Conservation (phyloP, 1,140 invertebrate genomes). For the Maniola jurtina region DNA sequence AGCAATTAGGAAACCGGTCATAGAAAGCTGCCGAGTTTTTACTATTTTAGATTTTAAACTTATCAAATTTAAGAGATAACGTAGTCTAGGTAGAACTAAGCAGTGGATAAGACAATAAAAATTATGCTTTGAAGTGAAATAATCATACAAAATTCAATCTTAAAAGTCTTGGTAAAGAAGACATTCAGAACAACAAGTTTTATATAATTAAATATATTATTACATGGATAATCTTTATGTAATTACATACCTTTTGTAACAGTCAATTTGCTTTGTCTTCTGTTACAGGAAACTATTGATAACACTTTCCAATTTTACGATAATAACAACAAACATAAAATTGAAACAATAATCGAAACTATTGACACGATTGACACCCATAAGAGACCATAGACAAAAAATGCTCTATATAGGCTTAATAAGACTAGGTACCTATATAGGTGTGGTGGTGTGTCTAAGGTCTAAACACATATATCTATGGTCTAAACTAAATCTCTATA, state of each 20-base stretch:
- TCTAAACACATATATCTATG: too few species aligned
- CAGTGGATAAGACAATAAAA: not conserved
- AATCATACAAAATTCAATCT: slow-evolving; percentile 18
- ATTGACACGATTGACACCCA: slow-evolving; percentile 49
- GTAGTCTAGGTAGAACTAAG: not conserved
- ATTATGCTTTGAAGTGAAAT: slow-evolving; percentile 18
- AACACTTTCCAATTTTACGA: slow-evolving; percentile 38
- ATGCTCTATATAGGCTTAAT: slow-evolving; percentile 11
- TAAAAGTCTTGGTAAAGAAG: slow-evolving; percentile 7
- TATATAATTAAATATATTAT: not conserved
- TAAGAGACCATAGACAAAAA: slow-evolving; percentile 33
- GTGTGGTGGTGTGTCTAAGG: too few species aligned
- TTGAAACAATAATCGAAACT: slow-evolving; percentile 50
- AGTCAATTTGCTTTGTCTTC: slow-evolving; percentile 6
- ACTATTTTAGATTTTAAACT: not conserved
- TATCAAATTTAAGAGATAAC: not conserved
- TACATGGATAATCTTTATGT: not conserved
- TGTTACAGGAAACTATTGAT: slow-evolving; percentile 11
- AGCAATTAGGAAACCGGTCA: slow-evolving; percentile 16
- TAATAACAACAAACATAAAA: slow-evolving; percentile 54
- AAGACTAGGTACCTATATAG: too few species aligned
- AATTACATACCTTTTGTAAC: slow-evolving; percentile 14
- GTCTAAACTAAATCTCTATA: too few species aligned
- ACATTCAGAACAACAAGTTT: slow-evolving; percentile 18
- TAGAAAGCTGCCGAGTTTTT: slow-evolving; percentile 11